Percentiles rank a stretch among this genome's conserved stretches.
These are phyloP conservation scores for Ganaspis sp. DNA, from an alignment of 1,140 invertebrate genomes.

Conservation along the genomic window DNA sequence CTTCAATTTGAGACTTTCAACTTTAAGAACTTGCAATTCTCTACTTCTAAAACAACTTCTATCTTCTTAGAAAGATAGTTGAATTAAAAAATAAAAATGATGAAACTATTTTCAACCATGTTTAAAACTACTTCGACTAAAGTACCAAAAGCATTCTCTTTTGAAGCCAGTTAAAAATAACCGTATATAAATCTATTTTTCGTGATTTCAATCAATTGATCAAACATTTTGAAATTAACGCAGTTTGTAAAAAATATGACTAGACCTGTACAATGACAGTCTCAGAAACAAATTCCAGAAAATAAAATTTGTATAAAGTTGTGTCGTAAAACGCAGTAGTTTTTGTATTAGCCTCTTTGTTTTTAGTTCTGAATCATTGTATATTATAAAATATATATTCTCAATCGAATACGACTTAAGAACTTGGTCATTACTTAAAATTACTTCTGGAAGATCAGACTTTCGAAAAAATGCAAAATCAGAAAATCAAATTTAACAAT, in stretches of 20 bases:
- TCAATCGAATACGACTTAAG: not conserved
- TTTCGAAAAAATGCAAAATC: not conserved
- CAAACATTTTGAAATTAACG: too few relatives aligned
- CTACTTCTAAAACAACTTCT: not conserved
- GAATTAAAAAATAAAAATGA: too few relatives aligned
- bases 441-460: slow-evolving; percentile 14
- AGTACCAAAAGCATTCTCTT: not conserved
- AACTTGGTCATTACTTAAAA: not conserved
- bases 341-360: not conserved
- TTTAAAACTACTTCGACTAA: not conserved
- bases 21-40: too few relatives aligned
- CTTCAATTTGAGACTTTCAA: too few relatives aligned
- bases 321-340: not conserved
- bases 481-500: not conserved
- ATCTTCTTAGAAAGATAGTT: too few relatives aligned
- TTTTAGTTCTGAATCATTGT: not conserved
- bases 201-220: too few relatives aligned
- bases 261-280: too few relatives aligned
- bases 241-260: too few relatives aligned
- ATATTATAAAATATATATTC: not conserved
- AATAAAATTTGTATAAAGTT: not conserved
- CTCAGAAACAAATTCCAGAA: not conserved
- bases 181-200: too few relatives aligned
- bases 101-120: not conserved
- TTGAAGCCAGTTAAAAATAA: not conserved